Base-by-base conservation (phyloP, 53 echinoderm and acorn worm species). In the Holothuria leucospilota region DNA sequence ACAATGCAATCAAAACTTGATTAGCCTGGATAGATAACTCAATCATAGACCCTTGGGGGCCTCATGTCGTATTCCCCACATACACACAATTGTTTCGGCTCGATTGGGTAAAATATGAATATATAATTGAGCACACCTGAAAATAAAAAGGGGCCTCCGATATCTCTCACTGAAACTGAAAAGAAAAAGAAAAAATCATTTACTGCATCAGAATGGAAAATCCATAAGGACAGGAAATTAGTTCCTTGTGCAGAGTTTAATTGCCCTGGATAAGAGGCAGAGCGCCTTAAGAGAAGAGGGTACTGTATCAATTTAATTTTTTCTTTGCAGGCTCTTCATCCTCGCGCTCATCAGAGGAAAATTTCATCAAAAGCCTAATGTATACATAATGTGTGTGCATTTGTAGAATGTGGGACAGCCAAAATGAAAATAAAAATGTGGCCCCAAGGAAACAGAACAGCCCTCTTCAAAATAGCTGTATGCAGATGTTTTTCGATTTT, bases 401-500 rank as follows among this genome's bases (percentile, higher is more conserved):
- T 58, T 81, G 62, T 39, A 81, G 52, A 83, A 83, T 83, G 84
- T 83, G 68, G 84, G 84, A 83, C 84, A 83, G 40, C 67, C 81
- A 38, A 83, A 67, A 67, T 66, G 65, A 67, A 67, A 64, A 83
- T 66, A 42, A 67, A 53, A 67, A 83, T 64, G 51, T 67, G 68
- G 84, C 84, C 84, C 68, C 84, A 67, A 83, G 84, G 84, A 66
- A 83, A 66, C 46, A 49, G 65, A 83, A 67, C 67, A 83, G 28
- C 84, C 84, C 84, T 67, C 67, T 83, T 52, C 84, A 46, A 67
- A 67, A 46, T 46, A 83, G 84, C 84, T 66, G 41, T 83, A 67
- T 64, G 84, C 84, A 83, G 84, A 83, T 83, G 84, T 83, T 83
- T 83, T 65, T 83, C 84, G 84, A 83, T 83, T 83, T 67, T 83